Evolutionary conservation across 2,888 invertebrate genomes (phyloP), one percentile per base, ranked within the genome.

Genomic region (Neuroscelio doddi): DNA sequence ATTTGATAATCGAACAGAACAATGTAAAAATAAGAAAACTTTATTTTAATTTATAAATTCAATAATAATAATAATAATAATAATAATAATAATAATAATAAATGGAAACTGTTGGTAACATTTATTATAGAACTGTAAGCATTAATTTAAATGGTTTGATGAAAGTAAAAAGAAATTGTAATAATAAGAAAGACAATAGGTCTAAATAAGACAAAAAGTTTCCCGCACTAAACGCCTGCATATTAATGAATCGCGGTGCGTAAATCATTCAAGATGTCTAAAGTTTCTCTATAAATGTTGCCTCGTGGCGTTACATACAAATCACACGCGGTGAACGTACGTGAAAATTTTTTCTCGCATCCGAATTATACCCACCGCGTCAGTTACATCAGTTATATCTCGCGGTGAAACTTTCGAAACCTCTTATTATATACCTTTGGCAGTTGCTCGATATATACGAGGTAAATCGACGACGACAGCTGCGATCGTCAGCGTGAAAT

Each of bases 361-460:
- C 61, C 59, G 56, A 65, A 61, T 65, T 65, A 64, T 64, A 64
- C 12, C 38, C 38, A 17, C 38, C 17, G 57, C 57, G 57, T 57
- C 64, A 58, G 57, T 64, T 64, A 64, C 64, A 58, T 64, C 57
- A 41, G 55, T 53, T 55, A 42, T 53, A 50, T 58, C 57, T 53
- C 59, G 59, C 59, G 59, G 51, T 46, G 59, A 64, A 64, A 64
- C 64, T 64, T 64, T 64, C 64, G 50, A 64, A 64, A 57, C 56
- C 65, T 41, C 49, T 65, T 52, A 65, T 65, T 65, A 65, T 30
- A 36, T 39, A 52, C 38, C 51, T 55, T 64, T 55, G 51, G 46
- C 64, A 64, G 49, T 59, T 51, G 59, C 55, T 51, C 59, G 64
- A 64, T 64, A 64, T 58, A 57, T 12, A 16, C 10, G 26, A 26